Evolutionary conservation across 2,797 vertebrate species (phyloP).

Genomic region (Coregonus sp.): DNA sequence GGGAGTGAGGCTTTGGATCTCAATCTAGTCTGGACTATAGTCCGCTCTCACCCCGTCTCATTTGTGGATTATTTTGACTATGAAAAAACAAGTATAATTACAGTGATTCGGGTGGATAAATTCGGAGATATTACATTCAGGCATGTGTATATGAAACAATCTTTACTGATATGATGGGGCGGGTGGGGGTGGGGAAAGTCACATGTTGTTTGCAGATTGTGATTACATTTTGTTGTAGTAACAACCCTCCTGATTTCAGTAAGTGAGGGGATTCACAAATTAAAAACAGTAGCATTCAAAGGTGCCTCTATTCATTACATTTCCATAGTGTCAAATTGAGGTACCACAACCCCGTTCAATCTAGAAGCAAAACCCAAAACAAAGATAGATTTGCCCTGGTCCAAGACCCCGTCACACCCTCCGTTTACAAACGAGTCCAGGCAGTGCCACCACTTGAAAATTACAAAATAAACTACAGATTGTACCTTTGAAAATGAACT

Average conservation of each 20-base stretch:
- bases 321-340: background rate
- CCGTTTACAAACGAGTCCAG: background rate
- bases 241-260: background rate
- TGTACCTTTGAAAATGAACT: background rate
- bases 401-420: too few relatives aligned
- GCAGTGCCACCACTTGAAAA: background rate
- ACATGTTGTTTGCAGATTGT: background rate
- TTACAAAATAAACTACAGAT: background rate
- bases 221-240: background rate
- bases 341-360: background rate
- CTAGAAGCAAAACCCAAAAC: background rate
- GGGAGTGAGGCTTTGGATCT: background rate
- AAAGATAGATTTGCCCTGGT: background rate
- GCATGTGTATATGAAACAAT: background rate
- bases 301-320: background rate
- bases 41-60: background rate
- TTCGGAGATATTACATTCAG: background rate
- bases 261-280: background rate
- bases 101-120: background rate
- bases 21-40: background rate
- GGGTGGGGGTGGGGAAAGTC: background rate
- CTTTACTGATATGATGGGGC: background rate
- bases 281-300: background rate
- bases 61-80: background rate
- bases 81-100: background rate